These are phyloP conservation scores for Gopherus evgoodei DNA, from an alignment of 2,113 vertebrate species.

Conservation along the genomic window DNA sequence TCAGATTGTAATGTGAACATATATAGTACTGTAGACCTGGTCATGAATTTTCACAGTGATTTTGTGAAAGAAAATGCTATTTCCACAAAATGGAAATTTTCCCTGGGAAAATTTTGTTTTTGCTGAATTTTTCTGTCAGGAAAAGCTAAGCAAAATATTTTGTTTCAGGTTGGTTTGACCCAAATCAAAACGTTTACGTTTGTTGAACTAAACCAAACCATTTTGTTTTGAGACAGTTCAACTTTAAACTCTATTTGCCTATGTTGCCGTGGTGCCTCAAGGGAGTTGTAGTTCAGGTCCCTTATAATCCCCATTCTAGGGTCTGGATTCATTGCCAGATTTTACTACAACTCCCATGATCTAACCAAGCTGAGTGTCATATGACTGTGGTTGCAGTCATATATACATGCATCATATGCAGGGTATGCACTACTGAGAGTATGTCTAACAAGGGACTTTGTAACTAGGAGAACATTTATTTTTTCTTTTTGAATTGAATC, in stretches of 20 bases:
- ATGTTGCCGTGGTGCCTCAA: background rate
- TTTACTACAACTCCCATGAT: background rate
- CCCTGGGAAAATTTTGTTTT: background rate
- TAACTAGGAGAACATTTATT: background rate
- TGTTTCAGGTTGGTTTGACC: background rate
- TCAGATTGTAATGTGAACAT: background rate
- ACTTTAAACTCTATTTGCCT: background rate
- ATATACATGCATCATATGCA: background rate
- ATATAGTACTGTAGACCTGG: background rate
- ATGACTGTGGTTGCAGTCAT: background rate
- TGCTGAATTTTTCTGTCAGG: background rate
- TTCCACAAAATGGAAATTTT: background rate
- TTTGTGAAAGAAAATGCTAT: background rate
- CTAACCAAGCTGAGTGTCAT: background rate
- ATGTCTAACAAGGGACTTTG: background rate
- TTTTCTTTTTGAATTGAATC: background rate
- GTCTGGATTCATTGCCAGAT: background rate
- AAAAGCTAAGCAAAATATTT: background rate
- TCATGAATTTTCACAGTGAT: background rate
- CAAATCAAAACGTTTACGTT: background rate
- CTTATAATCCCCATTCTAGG: background rate
- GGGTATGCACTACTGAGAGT: background rate
- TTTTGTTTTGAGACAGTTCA: background rate
- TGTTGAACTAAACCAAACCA: background rate
- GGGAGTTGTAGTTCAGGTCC: background rate